Percentiles rank a stretch among this genome's conserved stretches.
These are phyloP conservation scores for Staurois parvus DNA, from an alignment of 2,797 vertebrate genomes.

Conservation along the genomic window DNA sequence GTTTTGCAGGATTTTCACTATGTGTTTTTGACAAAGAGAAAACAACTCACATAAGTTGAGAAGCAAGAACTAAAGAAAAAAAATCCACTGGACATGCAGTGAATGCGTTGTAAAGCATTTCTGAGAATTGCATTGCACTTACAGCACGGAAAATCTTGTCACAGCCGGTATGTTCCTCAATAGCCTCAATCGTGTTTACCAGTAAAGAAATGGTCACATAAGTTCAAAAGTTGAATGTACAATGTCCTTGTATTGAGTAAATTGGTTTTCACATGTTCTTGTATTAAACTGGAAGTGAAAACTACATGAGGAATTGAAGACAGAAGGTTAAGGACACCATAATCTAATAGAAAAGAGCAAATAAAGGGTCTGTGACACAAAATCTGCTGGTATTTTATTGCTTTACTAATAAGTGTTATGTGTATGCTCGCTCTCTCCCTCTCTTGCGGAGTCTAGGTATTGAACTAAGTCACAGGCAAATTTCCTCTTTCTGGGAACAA, in stretches of 20 bases:
- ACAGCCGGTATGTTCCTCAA: neutral
- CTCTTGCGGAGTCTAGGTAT: too few relatives aligned
- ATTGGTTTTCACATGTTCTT: constrained; percentile 3
- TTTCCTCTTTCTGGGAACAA: too few relatives aligned
- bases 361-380: neutral
- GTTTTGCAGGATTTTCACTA: neutral
- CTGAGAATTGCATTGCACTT: neutral
- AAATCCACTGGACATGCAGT: neutral
- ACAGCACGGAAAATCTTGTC: neutral
- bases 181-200: neutral
- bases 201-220: neutral
- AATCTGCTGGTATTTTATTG: neutral
- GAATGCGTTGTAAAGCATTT: neutral
- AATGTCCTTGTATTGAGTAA: constrained; percentile 14
- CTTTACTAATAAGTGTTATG: neutral
- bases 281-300: constrained; percentile 19
- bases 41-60: neutral
- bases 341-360: neutral
- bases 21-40: neutral
- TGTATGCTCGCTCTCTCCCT: too few relatives aligned
- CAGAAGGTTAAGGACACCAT: neutral
- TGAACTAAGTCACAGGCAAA: too few relatives aligned
- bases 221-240: constrained; percentile 1
- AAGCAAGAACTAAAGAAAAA: neutral
- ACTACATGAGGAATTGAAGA: neutral